A percentile compares a stretch with the other conserved stretches of the same genome.
phyloP scores from a whole-genome alignment of 1,140 invertebrate species.

The Spodoptera frugiperda region DNA sequence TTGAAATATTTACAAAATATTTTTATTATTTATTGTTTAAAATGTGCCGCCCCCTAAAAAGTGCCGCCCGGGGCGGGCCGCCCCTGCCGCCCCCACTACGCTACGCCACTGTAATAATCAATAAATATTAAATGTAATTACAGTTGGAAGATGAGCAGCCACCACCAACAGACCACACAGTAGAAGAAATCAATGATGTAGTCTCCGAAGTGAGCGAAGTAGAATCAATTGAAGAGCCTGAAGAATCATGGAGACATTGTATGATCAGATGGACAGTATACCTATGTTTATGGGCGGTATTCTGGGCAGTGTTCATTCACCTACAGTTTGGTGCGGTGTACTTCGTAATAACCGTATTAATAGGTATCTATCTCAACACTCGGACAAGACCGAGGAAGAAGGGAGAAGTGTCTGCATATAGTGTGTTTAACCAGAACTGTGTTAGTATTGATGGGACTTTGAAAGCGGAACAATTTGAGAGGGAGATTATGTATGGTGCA shows the following conservation, averaged over 20 bases:
- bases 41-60: too few species aligned
- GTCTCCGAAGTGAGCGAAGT: conserved; percentile 68
- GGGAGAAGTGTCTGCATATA: conserved; percentile 97
- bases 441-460: conserved; percentile 96
- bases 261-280: conserved; percentile 72
- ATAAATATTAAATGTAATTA: conserved; percentile 15
- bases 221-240: conserved; percentile 66
- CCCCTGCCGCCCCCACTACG: too few species aligned
- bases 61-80: too few species aligned
- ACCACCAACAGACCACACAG: conserved; percentile 41
- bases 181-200: conserved; percentile 58
- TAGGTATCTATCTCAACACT: conserved; percentile 95
- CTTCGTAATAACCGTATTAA: conserved; percentile 92
- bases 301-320: conserved; percentile 86
- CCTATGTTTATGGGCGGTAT: conserved; percentile 71
- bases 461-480: conserved; percentile 97
- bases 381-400: conserved; percentile 89
- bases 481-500: conserved; percentile 91
- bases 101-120: too few species aligned
- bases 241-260: conserved; percentile 73
- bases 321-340: conserved; percentile 96
- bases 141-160: conserved; percentile 69
- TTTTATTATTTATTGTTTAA: too few species aligned
- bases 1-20: too few species aligned
- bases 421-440: conserved; percentile 98